phyloP scores from a whole-genome alignment of 1,140 invertebrate genomes.

The Gryllus bimaculatus region DNA sequence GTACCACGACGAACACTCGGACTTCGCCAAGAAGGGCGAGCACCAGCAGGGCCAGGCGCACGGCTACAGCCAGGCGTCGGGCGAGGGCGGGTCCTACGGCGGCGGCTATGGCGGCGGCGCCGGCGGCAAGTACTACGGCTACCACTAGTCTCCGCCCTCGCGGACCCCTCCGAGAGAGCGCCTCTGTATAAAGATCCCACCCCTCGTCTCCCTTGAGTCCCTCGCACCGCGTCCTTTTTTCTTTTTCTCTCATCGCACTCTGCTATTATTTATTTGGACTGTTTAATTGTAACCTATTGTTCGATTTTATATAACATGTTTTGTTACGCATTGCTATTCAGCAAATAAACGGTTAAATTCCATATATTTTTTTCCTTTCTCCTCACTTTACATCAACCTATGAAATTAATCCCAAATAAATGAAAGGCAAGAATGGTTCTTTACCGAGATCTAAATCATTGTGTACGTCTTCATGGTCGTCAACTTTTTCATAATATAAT shows the following conservation, averaged over 20 bases:
- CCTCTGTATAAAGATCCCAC: too few relatives aligned
- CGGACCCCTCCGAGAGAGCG: too few relatives aligned
- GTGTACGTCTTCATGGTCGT: too few relatives aligned
- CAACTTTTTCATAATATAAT: too few relatives aligned
- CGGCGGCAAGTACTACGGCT: background rate
- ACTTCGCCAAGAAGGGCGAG: conserved; percentile 15
- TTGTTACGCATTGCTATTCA: background rate
- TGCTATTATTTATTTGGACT: background rate
- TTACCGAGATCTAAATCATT: too few relatives aligned
- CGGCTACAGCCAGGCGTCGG: conserved; percentile 4
- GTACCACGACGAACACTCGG: conserved; percentile 31
- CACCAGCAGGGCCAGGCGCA: background rate
- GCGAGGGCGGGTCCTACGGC: conserved; percentile 9
- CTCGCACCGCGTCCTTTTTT: too few relatives aligned
- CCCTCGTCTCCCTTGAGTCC: too few relatives aligned
- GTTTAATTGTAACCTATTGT: background rate
- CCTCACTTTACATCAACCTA: background rate
- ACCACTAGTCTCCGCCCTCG: background rate
- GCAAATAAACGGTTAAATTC: background rate
- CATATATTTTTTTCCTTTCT: background rate
- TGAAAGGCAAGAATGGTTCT: too few relatives aligned
- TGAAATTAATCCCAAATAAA: too few relatives aligned
- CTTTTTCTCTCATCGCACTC: background rate
- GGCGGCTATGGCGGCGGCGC: background rate
- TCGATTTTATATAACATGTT: background rate